Base-by-base conservation (phyloP, 2,797 vertebrate species). In the Mionectes olivaceus region DNA sequence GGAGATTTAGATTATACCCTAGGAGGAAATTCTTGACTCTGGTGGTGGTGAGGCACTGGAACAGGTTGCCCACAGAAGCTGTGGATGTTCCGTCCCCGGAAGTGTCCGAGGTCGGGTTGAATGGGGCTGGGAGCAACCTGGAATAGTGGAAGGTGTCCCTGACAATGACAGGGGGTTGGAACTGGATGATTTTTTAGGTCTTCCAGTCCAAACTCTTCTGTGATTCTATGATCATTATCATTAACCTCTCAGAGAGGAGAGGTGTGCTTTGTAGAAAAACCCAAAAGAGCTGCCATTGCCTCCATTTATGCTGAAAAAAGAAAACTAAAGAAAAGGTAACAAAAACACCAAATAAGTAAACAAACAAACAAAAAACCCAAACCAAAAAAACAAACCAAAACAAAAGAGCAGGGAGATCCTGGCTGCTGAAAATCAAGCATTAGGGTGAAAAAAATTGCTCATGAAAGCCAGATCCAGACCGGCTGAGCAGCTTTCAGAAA, bases 401-500 rank as follows among this genome's bases (percentile, higher is more conserved):
- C 22, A 19, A n/a, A 15, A 14, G 3, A 41, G 4, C 9, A 16
- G 7, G 39, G 32, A 37, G 22, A 67, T 28, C 39, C 12, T 44
- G 65, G 44, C 27, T 85, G 55, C 47, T 83, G 67, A 79, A 91
- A 90, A 94, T 75, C 37, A 70, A 67, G 6, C 13, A 1, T 73
- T 76, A 50, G 27, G 9, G 50, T 39, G 12, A 0, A 0, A 39
- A 84, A 80, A 80, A 89, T 25, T 6, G 44, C 37, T 87, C 4
- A 2, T 0, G 1, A 87, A 87, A 91, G 44, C 41, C 87, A 91
- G 87, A 82, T 69, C 59, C 89, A 83, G 92, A 81, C 67, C 0
- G 4, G 85, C 74, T 6, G 0, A 67, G 35, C 77, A 90, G 88
- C 90, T 84, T 96, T 93, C 44, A 90, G 89, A 87, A 93, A 92